These are phyloP conservation scores for Montipora sp. DNA, from an alignment of 64 coral and sea anemone species.

Conservation along the genomic window DNA sequence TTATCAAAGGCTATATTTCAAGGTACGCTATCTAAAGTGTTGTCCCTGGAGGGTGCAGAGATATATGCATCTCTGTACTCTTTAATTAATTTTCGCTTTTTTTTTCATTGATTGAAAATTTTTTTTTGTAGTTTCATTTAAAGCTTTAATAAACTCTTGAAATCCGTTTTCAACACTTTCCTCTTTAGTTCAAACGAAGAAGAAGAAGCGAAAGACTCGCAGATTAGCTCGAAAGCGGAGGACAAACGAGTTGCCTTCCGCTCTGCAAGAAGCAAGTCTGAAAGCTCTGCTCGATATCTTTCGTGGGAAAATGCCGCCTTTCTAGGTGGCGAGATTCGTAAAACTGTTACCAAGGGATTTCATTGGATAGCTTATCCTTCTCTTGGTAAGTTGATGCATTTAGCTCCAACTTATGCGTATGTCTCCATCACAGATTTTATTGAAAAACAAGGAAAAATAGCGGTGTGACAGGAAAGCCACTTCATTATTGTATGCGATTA, in stretches of 20 bases:
- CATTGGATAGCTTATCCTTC: constrained; percentile 66
- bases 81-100: background rate
- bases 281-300: constrained; percentile 55
- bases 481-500: no score
- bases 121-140: background rate
- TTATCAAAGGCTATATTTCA: constrained; percentile 80
- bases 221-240: background rate
- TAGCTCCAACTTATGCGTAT: no score
- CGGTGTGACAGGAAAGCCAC: no score
- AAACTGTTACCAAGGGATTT: constrained; percentile 59
- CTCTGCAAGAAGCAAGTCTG: constrained; percentile 46
- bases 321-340: constrained; percentile 53
- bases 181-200: constrained; percentile 17
- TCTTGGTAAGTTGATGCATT: constrained; percentile 2
- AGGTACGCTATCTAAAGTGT: constrained; percentile 18
- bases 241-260: background rate
- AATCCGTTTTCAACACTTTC: background rate
- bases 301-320: constrained; percentile 79
- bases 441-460: no score
- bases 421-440: no score
- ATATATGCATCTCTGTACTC: background rate
- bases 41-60: background rate
- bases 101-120: background rate
- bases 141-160: background rate
- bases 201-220: constrained; percentile 9